Evolutionary conservation across 2,888 invertebrate species (phyloP).

Genomic region (Autographa pulchrina): DNA sequence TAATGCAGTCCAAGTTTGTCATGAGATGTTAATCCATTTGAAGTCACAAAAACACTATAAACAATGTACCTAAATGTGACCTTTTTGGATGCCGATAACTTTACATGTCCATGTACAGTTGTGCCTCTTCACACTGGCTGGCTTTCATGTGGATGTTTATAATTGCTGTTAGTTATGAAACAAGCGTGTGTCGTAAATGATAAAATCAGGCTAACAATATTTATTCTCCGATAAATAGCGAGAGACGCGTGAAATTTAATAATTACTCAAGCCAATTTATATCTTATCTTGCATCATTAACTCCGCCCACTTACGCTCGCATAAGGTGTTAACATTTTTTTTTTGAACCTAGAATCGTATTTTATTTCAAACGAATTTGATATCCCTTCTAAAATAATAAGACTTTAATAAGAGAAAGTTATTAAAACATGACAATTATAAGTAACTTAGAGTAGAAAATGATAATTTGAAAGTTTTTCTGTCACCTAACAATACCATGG

Average conservation of each 20-base stretch:
- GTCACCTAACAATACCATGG: conserved; percentile 48
- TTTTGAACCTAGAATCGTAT: conserved; percentile 18
- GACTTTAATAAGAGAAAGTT: conserved; percentile 51
- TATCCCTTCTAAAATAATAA: conserved; percentile 14
- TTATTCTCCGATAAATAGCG: conserved; percentile 82
- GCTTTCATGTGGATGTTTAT: conserved; percentile 60
- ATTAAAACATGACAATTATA: conserved; percentile 42
- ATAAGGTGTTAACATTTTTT: conserved; percentile 39
- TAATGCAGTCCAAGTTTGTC: conserved; percentile 72
- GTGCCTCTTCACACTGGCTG: conserved; percentile 66
- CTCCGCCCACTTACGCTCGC: conserved; percentile 72
- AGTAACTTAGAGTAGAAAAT: conserved; percentile 43
- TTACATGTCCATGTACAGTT: conserved; percentile 55
- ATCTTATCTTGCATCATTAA: conserved; percentile 82
- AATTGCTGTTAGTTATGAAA: conserved; percentile 73
- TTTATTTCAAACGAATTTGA: conserved; percentile 17
- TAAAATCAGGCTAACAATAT: conserved; percentile 81
- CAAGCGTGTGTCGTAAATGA: conserved; percentile 71
- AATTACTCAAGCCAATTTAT: conserved; percentile 82
- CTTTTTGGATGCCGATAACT: conserved; percentile 65
- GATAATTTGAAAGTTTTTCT: conserved; percentile 39
- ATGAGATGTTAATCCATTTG: conserved; percentile 74
- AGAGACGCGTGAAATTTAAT: conserved; percentile 84
- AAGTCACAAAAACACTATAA: conserved; percentile 71
- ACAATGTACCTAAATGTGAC: conserved; percentile 58